Percentiles rank a stretch among this genome's conserved stretches.
These are phyloP conservation scores for Noctua comes DNA, from an alignment of 2,888 invertebrate species.

Conservation along the genomic window DNA sequence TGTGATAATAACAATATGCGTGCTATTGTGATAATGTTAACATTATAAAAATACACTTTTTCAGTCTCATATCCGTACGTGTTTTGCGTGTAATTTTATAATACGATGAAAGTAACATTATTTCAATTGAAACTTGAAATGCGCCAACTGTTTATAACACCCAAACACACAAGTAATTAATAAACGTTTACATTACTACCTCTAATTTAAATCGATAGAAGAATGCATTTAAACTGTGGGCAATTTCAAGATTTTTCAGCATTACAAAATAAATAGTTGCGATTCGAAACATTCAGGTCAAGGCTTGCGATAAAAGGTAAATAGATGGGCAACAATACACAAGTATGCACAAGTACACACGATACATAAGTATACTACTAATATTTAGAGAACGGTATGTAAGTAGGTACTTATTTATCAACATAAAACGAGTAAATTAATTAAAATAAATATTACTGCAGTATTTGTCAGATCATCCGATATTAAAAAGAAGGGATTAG, in stretches of 20 bases:
- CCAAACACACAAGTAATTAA: not conserved
- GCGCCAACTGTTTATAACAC: not conserved
- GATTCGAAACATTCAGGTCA: slow-evolving; percentile 32
- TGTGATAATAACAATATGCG: not conserved
- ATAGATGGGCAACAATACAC: not conserved
- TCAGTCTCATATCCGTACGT: not conserved
- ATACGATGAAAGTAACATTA: not conserved
- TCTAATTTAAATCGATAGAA: not conserved
- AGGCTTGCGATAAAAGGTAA: slow-evolving; percentile 10
- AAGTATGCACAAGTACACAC: too few relatives aligned
- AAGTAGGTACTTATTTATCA: not conserved
- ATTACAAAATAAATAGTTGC: slow-evolving; percentile 11
- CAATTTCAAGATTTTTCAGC: slow-evolving; percentile 15
- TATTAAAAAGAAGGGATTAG: not conserved
- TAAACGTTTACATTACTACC: not conserved
- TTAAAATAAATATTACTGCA: slow-evolving; percentile 6
- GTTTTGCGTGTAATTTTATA: not conserved
- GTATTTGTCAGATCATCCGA: slow-evolving; percentile 2
- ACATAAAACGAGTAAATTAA: not conserved
- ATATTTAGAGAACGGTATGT: slow-evolving; percentile 1
- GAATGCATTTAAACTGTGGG: slow-evolving; percentile 2
- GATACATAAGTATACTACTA: slow-evolving; percentile 3
- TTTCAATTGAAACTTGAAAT: slow-evolving; percentile 1
- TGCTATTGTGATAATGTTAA: slow-evolving; percentile 1
- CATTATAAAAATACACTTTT: slow-evolving; percentile 23